phyloP scores from a whole-genome alignment of 2,888 invertebrate species.

The Carpatolechia fugitivella region DNA sequence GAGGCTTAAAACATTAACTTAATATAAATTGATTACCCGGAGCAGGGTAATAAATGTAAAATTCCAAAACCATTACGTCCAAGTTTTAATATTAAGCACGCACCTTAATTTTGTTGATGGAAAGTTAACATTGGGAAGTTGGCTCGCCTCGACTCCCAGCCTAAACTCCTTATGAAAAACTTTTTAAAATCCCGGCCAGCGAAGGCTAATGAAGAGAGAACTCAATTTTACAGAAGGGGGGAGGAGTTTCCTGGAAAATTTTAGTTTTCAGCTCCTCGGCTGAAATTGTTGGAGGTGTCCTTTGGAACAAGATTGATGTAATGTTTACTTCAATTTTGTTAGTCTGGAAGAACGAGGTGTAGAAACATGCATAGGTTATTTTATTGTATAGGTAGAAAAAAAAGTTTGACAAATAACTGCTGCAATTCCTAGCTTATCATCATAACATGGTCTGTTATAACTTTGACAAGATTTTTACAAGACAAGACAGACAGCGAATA shows the following conservation, averaged over 20 bases:
- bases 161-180: constrained; percentile 64
- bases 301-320: constrained; percentile 6
- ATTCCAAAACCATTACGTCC: constrained; percentile 71
- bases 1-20: constrained; percentile 29
- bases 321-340: background rate
- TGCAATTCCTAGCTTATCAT: no score
- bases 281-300: background rate
- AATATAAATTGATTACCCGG: constrained; percentile 56
- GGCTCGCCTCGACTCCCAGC: constrained; percentile 38
- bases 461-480: no score
- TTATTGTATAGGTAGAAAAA: no score
- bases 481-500: no score
- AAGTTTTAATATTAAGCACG: constrained; percentile 71
- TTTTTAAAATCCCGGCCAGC: constrained; percentile 53
- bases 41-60: constrained; percentile 62
- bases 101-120: constrained; percentile 75
- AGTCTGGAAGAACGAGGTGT: no score
- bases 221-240: constrained; percentile 49
- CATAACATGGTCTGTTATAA: no score
- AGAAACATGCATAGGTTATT: no score
- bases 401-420: no score
- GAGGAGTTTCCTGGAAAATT: constrained; percentile 28
- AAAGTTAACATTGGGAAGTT: constrained; percentile 43
- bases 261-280: constrained; percentile 16
- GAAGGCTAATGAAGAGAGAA: constrained; percentile 67